These are phyloP conservation scores for Austrofundulus limnaeus DNA, from an alignment of 2,113 vertebrate species.

Conservation along the genomic window DNA sequence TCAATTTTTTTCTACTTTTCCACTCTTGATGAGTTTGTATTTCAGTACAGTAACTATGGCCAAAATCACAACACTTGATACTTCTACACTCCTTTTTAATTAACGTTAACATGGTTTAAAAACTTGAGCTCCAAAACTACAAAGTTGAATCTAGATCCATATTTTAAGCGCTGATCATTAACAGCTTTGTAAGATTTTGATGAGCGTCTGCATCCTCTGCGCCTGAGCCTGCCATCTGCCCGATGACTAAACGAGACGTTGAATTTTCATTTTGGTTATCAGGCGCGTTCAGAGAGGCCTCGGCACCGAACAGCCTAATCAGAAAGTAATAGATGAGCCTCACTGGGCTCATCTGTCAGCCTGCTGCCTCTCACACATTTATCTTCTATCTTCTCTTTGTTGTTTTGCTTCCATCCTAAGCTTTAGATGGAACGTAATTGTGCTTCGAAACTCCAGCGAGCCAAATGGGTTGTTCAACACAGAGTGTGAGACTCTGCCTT, in stretches of 20 bases:
- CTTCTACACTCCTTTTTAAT: no score
- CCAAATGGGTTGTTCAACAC: slow-evolving; percentile 77
- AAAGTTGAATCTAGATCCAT: no score
- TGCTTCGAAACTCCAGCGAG: slow-evolving; percentile 71
- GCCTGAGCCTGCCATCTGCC: no score
- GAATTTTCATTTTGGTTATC: slow-evolving; percentile 64
- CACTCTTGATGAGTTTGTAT: not conserved
- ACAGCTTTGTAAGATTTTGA: no score
- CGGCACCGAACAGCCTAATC: slow-evolving; percentile 33
- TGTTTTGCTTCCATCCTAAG: slow-evolving; percentile 76
- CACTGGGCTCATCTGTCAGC: slow-evolving; percentile 29
- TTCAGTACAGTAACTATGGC: no score
- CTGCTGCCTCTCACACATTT: slow-evolving; percentile 37
- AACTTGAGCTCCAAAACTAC: no score
- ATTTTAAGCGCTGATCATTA: no score
- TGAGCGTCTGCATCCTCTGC: no score
- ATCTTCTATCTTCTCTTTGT: slow-evolving; percentile 47
- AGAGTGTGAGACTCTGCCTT: slow-evolving; percentile 27
- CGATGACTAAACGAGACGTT: slow-evolving; percentile 13
- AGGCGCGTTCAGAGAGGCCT: slow-evolving; percentile 46
- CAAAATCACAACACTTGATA: no score
- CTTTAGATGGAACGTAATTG: slow-evolving; percentile 82
- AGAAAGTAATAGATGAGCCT: slow-evolving; percentile 29
- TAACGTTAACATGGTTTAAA: no score
- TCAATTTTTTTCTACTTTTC: no score